These are phyloP conservation scores for Poecilobothrus nobilitatus DNA, from an alignment of 2,888 invertebrate species.

Conservation along the genomic window DNA sequence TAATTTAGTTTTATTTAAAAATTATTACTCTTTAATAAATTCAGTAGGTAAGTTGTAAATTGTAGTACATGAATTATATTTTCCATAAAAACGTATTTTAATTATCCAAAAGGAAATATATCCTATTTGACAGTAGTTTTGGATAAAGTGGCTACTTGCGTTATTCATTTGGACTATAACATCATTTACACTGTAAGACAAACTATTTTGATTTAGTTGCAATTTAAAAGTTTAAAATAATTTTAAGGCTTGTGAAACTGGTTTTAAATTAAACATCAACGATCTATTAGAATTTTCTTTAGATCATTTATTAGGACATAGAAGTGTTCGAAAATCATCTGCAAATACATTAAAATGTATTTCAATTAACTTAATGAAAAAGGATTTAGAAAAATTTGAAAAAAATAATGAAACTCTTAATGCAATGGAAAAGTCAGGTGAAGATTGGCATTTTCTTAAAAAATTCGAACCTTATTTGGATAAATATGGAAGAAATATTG, in stretches of 20 bases:
- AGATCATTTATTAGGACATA: slow-evolving; percentile 31
- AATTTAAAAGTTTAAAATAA: slow-evolving; percentile 13
- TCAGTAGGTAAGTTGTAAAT: slow-evolving; percentile 21
- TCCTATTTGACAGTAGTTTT: slow-evolving; percentile 24
- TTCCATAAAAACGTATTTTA: neutral
- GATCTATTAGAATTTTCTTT: slow-evolving; percentile 36
- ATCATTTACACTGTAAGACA: slow-evolving; percentile 32
- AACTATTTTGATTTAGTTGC: neutral
- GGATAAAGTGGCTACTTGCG: slow-evolving; percentile 28
- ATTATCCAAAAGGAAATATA: slow-evolving; percentile 12
- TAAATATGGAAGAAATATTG: slow-evolving; percentile 32
- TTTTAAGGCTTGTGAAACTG: slow-evolving; percentile 33
- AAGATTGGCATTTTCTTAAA: slow-evolving; percentile 38
- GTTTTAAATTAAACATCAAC: slow-evolving; percentile 31
- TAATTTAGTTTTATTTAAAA: slow-evolving; percentile 38
- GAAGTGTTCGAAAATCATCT: slow-evolving; percentile 32
- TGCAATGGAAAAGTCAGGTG: slow-evolving; percentile 19
- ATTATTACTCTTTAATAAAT: slow-evolving; percentile 31
- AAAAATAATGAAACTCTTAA: slow-evolving; percentile 31
- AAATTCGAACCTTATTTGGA: slow-evolving; percentile 35
- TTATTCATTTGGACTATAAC: slow-evolving; percentile 34
- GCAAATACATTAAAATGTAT: slow-evolving; percentile 32
- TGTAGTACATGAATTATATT: neutral
- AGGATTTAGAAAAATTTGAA: slow-evolving; percentile 35
- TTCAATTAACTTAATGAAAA: slow-evolving; percentile 33